Evolutionary conservation across 2,797 vertebrate genomes (phyloP).

Genomic region (Spondyliosoma cantharus): DNA sequence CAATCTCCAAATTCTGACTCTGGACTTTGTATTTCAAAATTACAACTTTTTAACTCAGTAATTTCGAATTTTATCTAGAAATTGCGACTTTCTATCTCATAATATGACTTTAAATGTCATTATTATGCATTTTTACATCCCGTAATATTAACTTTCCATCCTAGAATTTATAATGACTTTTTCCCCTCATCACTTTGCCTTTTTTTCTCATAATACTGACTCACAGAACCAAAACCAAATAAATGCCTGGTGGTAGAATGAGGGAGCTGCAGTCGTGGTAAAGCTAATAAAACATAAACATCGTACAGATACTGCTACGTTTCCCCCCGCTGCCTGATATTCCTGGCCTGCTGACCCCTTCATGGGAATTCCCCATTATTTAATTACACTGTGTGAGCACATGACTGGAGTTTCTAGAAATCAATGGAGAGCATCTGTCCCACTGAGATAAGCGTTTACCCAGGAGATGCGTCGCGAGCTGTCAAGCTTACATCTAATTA

Average conservation of each 20-base stretch:
- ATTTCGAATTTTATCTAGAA: too few relatives aligned
- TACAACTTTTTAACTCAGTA: too few relatives aligned
- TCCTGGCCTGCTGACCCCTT: slow-evolving; percentile 60
- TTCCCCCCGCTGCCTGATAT: slow-evolving; percentile 10
- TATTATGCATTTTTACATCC: too few relatives aligned
- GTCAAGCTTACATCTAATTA: slow-evolving; percentile 70
- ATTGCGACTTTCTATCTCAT: too few relatives aligned
- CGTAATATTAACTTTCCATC: too few relatives aligned
- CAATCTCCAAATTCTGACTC: too few relatives aligned
- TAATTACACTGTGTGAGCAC: slow-evolving; percentile 55
- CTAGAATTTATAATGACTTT: too few relatives aligned
- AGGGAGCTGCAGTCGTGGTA: neutral
- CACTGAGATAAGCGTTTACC: slow-evolving; percentile 71
- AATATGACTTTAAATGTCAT: too few relatives aligned
- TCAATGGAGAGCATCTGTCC: slow-evolving; percentile 80
- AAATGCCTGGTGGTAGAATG: neutral
- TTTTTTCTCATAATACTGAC: too few relatives aligned
- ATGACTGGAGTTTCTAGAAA: slow-evolving; percentile 59
- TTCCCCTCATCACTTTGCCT: too few relatives aligned
- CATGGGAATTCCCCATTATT: slow-evolving; percentile 71
- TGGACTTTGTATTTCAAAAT: too few relatives aligned
- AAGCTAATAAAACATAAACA: slow-evolving; percentile 14
- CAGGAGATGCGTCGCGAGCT: slow-evolving; percentile 65
- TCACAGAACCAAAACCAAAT: neutral
- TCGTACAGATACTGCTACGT: neutral